Evolutionary conservation across 2,888 invertebrate genomes (phyloP).

Genomic region (Stegophylla sp.): DNA sequence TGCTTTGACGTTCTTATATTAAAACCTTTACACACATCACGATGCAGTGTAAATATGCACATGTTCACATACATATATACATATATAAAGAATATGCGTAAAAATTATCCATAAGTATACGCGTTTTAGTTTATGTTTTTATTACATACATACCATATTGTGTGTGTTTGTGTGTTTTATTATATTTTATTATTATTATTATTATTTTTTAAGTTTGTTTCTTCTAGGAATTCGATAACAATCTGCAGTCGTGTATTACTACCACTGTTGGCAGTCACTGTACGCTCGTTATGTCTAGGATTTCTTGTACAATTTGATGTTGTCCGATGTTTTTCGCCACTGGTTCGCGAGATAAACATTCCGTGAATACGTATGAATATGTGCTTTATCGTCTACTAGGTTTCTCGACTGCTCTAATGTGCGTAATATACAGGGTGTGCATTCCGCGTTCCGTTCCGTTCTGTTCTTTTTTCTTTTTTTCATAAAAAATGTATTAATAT

Average conservation of each 20-base stretch:
- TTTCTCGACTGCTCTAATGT: not conserved
- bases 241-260: not conserved
- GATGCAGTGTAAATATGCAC: no score
- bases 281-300: not conserved
- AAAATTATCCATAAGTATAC: no score
- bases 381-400: not conserved
- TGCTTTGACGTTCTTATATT: not conserved
- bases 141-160: no score
- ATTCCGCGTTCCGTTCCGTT: no score
- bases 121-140: no score
- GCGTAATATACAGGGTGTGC: not conserved
- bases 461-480: not conserved
- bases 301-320: not conserved
- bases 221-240: not conserved
- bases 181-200: no score
- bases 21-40: not conserved
- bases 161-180: no score
- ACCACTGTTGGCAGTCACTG: not conserved
- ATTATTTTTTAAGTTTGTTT: no score
- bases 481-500: not conserved
- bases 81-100: no score
- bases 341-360: conserved; percentile 4
- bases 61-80: no score
- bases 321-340: not conserved
- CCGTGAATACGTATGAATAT: conserved; percentile 5